Evolutionary conservation across 2,113 vertebrate species (phyloP).

Genomic region (Scalopus aquaticus): DNA sequence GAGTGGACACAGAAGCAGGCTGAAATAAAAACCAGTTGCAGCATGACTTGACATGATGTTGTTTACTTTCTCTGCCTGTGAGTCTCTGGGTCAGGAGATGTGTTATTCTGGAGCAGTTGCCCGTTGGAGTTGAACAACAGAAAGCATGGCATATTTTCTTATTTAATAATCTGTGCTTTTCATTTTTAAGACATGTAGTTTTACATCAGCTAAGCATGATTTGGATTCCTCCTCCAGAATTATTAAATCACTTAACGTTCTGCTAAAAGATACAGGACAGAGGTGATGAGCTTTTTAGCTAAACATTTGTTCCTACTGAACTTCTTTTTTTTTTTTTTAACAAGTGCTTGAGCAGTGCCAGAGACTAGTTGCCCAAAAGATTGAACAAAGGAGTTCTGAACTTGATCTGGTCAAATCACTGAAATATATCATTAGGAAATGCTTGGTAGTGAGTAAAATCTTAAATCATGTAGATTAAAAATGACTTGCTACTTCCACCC

Average conservation of each 20-base stretch:
- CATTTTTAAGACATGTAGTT: neutral
- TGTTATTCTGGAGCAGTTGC: slow-evolving; percentile 14
- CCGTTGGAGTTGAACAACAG: neutral
- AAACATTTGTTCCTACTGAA: neutral
- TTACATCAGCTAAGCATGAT: neutral
- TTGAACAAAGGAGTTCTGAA: neutral
- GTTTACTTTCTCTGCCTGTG: neutral
- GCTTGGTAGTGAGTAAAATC: slow-evolving; percentile 37
- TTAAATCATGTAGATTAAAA: slow-evolving; percentile 50
- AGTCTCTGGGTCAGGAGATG: slow-evolving; percentile 11
- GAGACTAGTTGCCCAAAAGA: slow-evolving; percentile 29
- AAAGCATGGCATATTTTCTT: neutral
- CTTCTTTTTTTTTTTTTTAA: neutral
- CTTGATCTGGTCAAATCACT: slow-evolving; percentile 30
- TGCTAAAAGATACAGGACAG: neutral
- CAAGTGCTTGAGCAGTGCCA: neutral
- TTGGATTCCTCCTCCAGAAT: slow-evolving; percentile 20
- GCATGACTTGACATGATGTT: neutral
- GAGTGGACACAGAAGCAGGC: neutral
- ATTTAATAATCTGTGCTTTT: neutral
- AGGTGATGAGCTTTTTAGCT: neutral
- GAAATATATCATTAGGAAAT: slow-evolving; percentile 33
- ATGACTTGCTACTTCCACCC: slow-evolving; percentile 27
- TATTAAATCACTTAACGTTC: neutral
- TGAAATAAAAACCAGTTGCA: slow-evolving; percentile 52